phyloP scores from a whole-genome alignment of 2,113 vertebrate species.

The Catharus bicknelli region DNA sequence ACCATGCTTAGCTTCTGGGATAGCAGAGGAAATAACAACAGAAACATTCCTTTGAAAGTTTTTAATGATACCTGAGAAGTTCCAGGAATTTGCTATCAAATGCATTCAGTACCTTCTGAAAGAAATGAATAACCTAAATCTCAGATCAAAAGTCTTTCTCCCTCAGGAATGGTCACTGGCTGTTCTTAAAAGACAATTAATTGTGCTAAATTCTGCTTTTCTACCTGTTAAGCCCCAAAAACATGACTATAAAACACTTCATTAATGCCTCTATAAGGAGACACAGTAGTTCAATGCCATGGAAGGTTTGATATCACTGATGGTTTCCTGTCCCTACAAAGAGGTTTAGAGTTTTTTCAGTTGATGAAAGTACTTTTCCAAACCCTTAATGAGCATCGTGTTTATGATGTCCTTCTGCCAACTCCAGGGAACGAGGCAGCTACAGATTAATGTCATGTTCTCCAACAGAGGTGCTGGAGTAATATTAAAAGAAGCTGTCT shows the following conservation, averaged over 20 bases:
- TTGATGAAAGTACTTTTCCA: not conserved
- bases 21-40: slow-evolving; percentile 17
- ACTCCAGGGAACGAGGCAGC: not conserved
- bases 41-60: slow-evolving; percentile 15
- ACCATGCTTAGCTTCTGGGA: not conserved
- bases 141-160: not conserved
- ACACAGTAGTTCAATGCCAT: not conserved
- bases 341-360: not conserved
- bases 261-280: not conserved
- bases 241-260: not conserved
- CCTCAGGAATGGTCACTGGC: not conserved
- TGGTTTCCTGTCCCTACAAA: not conserved
- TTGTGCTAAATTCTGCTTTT: not conserved
- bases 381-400: not conserved
- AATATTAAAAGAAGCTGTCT: not conserved
- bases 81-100: slow-evolving; percentile 4
- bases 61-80: slow-evolving; percentile 15
- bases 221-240: not conserved
- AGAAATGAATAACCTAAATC: not conserved
- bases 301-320: not conserved
- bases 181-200: not conserved
- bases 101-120: not conserved
- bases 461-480: not conserved
- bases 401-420: not conserved
- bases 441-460: not conserved